Percentiles rank a stretch among this genome's conserved stretches.
phyloP scores from a whole-genome alignment of 2,113 vertebrate species.

The Platysternon megacephalum region DNA sequence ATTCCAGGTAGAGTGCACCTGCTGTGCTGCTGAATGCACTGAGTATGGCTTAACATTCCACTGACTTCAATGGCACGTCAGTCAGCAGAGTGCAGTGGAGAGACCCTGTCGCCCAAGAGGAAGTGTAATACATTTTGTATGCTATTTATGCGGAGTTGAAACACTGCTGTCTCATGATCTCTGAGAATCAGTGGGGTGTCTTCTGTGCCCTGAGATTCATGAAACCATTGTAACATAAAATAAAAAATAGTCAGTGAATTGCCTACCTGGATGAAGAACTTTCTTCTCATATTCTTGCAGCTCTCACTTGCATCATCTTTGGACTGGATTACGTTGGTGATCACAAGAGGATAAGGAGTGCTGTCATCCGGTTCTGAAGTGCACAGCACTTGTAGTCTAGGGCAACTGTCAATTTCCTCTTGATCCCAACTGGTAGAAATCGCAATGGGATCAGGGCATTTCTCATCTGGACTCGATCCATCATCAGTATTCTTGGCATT shows the following conservation, averaged over 20 bases:
- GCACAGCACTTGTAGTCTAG: constrained; percentile 40
- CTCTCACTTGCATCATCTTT: constrained; percentile 60
- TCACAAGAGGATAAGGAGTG: constrained; percentile 42
- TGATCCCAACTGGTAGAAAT: constrained; percentile 26
- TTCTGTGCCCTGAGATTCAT: neutral
- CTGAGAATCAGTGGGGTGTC: neutral
- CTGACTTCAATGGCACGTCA: neutral
- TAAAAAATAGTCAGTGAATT: neutral
- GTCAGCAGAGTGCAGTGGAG: neutral
- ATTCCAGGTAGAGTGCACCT: neutral
- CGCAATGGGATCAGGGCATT: constrained; percentile 69
- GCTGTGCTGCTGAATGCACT: neutral
- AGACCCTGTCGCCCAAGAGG: neutral
- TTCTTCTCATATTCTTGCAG: constrained; percentile 72
- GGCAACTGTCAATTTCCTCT: constrained; percentile 65
- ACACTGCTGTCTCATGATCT: neutral
- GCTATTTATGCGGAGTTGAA: neutral
- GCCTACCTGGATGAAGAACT: constrained; percentile 89
- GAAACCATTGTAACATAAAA: neutral
- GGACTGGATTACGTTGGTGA: constrained; percentile 38
- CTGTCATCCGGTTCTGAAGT: constrained; percentile 50
- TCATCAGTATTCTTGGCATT: constrained; percentile 86
- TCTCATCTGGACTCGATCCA: constrained; percentile 83
- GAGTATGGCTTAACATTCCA: neutral
- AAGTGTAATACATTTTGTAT: neutral